Base-by-base conservation (phyloP, 2,113 vertebrate species). In the Phrynocephalus versicolor region DNA sequence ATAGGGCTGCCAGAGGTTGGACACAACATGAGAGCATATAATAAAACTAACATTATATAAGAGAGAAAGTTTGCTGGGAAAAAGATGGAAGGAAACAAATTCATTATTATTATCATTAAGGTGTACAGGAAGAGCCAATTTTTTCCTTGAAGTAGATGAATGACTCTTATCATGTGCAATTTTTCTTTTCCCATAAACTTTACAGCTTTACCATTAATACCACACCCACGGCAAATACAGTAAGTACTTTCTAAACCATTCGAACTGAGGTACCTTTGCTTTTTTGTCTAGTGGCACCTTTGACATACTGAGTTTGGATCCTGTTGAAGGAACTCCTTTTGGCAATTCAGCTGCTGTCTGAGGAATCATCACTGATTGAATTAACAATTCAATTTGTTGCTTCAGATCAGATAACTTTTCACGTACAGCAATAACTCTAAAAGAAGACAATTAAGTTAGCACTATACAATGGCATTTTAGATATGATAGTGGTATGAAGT, bases 371-470 rank as follows among this genome's bases (percentile, higher is more conserved):
- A 60, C 71, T 81, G 81, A 30, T 45, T 93, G 89, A 71, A 95
- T 92, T 87, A 93, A 87, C 71, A 92, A 82, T 93, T 96, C 95
- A 90, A 94, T 87, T 83, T 96, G 93, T 90, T 96, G 90, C 16
- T 73, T 94, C 86, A 97, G 90, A 84, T 93, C 69, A 86, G 93
- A 95, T 64, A 97, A 82, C 65, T 96, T 90, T 78, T 95, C 88
- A 37, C 72, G 93, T 93, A 97, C 85, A 89, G 87, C 90, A 94
- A 94, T 78, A 89, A 96, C 87, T 69, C 97, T 97, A 89, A 93
- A 94, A 88, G 82, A 94, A 89, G 35, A 91, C 33, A 71, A 92
- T 67, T 33, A 69, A 85, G 37, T 70, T 57, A 21, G 18, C 41
- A 16, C 35, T 79, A 87, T 12, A 82, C 33, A 79, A 90, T 51